phyloP scores from a whole-genome alignment of 2,113 vertebrate genomes.

The Pseudorasbora parva region DNA sequence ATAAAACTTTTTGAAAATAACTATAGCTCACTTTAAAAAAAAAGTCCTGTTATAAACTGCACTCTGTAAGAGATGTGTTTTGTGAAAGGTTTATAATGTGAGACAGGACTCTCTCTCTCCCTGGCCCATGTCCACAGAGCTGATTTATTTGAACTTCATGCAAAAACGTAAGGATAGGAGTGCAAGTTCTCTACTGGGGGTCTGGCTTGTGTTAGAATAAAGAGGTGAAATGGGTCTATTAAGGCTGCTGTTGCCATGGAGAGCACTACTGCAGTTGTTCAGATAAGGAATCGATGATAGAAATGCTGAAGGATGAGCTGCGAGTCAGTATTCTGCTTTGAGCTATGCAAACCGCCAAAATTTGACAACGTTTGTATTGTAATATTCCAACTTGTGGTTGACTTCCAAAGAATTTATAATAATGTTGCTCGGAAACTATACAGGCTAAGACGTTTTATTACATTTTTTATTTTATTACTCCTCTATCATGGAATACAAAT shows the following conservation, averaged over 20 bases:
- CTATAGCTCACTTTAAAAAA: neutral
- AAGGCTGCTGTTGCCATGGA: slow-evolving; percentile 21
- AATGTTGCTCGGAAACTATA: neutral
- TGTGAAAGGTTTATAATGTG: neutral
- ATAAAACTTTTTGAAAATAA: neutral
- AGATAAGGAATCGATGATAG: neutral
- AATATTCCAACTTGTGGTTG: neutral
- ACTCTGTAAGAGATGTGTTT: neutral
- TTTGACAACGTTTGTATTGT: neutral
- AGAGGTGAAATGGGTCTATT: neutral
- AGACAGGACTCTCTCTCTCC: neutral
- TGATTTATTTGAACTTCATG: slow-evolving; percentile 53
- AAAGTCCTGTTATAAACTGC: neutral
- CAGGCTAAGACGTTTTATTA: too few species aligned
- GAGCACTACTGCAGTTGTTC: neutral
- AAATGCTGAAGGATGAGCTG: slow-evolving; percentile 17
- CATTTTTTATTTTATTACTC: too few species aligned
- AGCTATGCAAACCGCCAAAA: neutral
- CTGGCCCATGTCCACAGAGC: neutral
- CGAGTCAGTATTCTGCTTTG: neutral
- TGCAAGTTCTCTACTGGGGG: slow-evolving; percentile 42
- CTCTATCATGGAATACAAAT: too few species aligned
- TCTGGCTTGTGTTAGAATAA: slow-evolving; percentile 35
- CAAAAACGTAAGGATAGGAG: slow-evolving; percentile 53
- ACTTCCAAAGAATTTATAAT: neutral